Percentiles rank a stretch among this genome's conserved stretches.
Evolutionary conservation across 2,888 invertebrate genomes (phyloP).

Genomic region (Heteromurus nitidus): DNA sequence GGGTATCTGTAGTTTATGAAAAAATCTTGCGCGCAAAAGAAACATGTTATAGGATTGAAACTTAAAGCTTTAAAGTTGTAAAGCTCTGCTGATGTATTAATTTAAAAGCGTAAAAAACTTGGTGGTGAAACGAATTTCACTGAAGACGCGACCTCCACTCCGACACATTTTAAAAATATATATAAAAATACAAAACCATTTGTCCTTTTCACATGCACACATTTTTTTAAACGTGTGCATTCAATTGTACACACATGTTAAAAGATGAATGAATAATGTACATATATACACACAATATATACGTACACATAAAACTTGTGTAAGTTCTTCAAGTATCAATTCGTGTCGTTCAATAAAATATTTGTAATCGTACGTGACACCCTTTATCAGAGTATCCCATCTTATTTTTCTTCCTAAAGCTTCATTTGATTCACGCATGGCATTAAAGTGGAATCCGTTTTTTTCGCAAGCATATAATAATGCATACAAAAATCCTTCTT

Average conservation of each 20-base stretch:
- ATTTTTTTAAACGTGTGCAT: too few species aligned
- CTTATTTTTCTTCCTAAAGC: slow-evolving; percentile 19
- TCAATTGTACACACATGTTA: neutral
- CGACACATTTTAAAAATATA: neutral
- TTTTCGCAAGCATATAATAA: slow-evolving; percentile 16
- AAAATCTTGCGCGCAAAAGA: too few species aligned
- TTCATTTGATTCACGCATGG: slow-evolving; percentile 39
- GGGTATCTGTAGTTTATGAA: too few species aligned
- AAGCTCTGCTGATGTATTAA: too few species aligned
- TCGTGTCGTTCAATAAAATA: slow-evolving; percentile 50
- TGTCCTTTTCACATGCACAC: too few species aligned
- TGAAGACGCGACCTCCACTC: neutral
- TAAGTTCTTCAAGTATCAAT: slow-evolving; percentile 29
- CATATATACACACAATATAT: neutral
- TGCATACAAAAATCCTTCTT: neutral
- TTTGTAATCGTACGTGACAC: slow-evolving; percentile 55
- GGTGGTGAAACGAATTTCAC: slow-evolving; percentile 16
- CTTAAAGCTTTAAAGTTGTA: too few species aligned
- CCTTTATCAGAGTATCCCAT: slow-evolving; percentile 18
- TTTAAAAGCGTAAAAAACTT: neutral
- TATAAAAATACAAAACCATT: neutral
- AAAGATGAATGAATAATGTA: neutral
- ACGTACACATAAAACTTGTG: too few species aligned
- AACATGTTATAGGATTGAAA: neutral
- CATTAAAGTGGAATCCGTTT: slow-evolving; percentile 31